Evolutionary conservation across 1,140 invertebrate species (phyloP), one percentile per base, ranked within the genome.

Genomic region (Lucilia cuprina): DNA sequence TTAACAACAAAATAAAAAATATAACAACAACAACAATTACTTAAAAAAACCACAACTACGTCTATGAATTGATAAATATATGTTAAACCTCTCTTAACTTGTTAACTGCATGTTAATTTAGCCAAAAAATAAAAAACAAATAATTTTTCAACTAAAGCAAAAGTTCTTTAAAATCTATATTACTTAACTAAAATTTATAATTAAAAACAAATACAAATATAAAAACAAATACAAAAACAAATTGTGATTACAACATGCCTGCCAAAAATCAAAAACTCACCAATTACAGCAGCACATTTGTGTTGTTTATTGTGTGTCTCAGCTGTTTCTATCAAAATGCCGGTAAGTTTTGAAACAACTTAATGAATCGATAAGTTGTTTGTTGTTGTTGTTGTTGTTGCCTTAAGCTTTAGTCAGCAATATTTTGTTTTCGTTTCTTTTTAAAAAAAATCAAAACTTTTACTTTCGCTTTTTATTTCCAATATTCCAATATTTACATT

Each of bases 381-480:
- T 10, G 10, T 10, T 41, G 35, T 41, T 41, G 8, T 30, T 30
- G 70, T 74, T 74, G 21, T 30, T 70, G n/a, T 10, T 19, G 25
- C 25, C 25, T 30, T 30, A 2, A 30, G 25, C 25, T 30, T 30
- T 30, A 30, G 25, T 30, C 25, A 30, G 25, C 25, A 30, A 30
- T 19, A 30, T 21, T 12, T 10, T 65, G 19, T 74, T 74, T 77
- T 35, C 35, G 21, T 77, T 77, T 41, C n/a, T 41, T 41, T 34
- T 41, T 9, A 77, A 77, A n/a, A 50, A 80, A 21, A 25, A 2
- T 3, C 21, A 17, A 80, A 80, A 50, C 77, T 80, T 80, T 80
- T 80, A 80, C 77, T 80, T 80, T 80, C 77, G 77, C 77, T 80
- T 80, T 55, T 80, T 80, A 80, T 80, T 80, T 78, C 55, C 25